These are phyloP conservation scores for Phoxinus phoxinus DNA, from an alignment of 2,113 vertebrate species.

Conservation along the genomic window DNA sequence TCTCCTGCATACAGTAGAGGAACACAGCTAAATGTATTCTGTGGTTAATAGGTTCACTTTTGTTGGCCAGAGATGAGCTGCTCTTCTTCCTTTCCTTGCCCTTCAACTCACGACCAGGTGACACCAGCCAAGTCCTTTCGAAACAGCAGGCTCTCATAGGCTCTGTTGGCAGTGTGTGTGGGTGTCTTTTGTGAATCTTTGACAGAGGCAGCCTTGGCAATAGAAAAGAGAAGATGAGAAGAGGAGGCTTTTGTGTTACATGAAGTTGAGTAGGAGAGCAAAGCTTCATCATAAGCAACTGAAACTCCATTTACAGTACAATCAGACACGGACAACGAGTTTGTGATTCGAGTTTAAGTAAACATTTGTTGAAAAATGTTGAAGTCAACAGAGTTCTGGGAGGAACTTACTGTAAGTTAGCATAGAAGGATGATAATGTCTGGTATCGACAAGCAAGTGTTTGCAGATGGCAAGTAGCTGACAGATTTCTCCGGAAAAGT, in stretches of 20 bases:
- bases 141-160: slow-evolving; percentile 32
- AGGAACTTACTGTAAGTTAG: slow-evolving; percentile 2
- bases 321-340: background rate
- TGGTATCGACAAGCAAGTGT: background rate
- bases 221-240: slow-evolving; percentile 42
- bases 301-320: background rate
- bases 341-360: slow-evolving; percentile 6
- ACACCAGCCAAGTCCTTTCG: slow-evolving; percentile 34
- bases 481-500: slow-evolving; percentile 27
- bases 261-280: slow-evolving; percentile 30
- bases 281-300: slow-evolving; percentile 19
- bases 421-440: background rate
- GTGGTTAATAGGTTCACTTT: slow-evolving; percentile 34
- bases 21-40: slow-evolving; percentile 21
- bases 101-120: slow-evolving; percentile 45
- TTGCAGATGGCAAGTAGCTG: slow-evolving; percentile 8
- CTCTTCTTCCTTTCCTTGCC: slow-evolving; percentile 17
- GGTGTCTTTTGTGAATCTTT: slow-evolving; percentile 46
- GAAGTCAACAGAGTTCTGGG: background rate
- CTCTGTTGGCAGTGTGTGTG: slow-evolving; percentile 26
- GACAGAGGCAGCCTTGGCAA: slow-evolving; percentile 49
- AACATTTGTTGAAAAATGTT: background rate
- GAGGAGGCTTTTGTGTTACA: slow-evolving; percentile 43
- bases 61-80: slow-evolving; percentile 12
- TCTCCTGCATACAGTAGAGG: background rate